phyloP scores from a whole-genome alignment of 2,113 vertebrate species.

The Cyphomyrus discorhynchus region DNA sequence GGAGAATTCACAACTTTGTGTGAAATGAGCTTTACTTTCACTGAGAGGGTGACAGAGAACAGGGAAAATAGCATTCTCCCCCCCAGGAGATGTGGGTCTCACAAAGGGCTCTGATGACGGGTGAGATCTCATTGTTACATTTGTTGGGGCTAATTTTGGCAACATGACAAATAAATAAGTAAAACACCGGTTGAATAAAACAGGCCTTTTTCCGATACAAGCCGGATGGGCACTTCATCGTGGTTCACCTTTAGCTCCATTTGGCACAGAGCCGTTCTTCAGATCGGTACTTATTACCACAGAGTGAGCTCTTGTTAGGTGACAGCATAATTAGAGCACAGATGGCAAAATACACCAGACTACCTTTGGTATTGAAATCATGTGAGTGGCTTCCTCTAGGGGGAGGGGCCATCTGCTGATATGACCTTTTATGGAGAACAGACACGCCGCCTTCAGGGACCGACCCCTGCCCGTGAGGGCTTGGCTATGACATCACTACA shows the following conservation, averaged over 20 bases:
- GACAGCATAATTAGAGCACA: slow-evolving; percentile 14
- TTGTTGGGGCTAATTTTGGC: neutral
- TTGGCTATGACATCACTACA: neutral
- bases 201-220: neutral
- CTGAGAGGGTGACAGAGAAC: neutral
- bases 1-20: slow-evolving; percentile 6
- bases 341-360: slow-evolving; percentile 2
- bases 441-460: neutral
- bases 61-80: neutral
- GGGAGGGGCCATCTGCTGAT: neutral
- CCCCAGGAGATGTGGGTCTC: neutral
- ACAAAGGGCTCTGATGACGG: neutral
- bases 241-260: neutral
- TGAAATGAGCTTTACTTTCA: slow-evolving; percentile 7
- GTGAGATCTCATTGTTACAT: neutral
- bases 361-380: neutral
- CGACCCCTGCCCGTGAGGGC: neutral
- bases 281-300: neutral
- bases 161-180: neutral
- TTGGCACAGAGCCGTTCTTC: neutral
- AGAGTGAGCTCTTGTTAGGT: neutral
- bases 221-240: neutral
- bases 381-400: neutral
- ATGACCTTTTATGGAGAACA: neutral
- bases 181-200: neutral